Conservation (phyloP, 2,888 invertebrate genomes). For the Oasisia sp. region DNA sequence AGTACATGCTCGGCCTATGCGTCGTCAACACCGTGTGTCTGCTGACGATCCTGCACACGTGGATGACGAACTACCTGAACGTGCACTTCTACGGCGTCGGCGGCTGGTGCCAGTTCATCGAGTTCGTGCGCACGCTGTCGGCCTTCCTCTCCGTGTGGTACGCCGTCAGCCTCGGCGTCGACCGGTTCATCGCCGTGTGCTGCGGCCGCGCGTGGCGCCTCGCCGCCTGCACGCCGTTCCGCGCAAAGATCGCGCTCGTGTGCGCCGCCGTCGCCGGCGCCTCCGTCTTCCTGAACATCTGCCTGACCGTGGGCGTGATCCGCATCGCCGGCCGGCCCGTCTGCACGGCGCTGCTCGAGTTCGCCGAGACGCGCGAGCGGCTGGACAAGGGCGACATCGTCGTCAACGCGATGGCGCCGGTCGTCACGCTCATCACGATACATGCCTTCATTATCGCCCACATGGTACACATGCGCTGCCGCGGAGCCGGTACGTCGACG, state of each 20-base stretch:
- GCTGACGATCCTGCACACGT: neutral
- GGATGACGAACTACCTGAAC: neutral
- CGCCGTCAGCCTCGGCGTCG: neutral
- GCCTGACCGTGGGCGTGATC: neutral
- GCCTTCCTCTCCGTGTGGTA: neutral
- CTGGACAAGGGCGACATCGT: neutral
- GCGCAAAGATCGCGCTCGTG: neutral
- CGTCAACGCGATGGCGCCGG: neutral
- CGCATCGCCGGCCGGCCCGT: neutral
- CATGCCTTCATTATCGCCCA: neutral
- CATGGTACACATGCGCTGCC: neutral
- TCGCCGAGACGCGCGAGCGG: neutral
- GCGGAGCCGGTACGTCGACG: neutral
- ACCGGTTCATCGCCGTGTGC: neutral
- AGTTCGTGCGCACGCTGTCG: neutral
- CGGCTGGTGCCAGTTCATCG: neutral
- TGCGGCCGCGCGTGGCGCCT: neutral
- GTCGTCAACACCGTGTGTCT: neutral
- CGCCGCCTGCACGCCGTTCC: slow-evolving; percentile 5
- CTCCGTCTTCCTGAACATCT: neutral
- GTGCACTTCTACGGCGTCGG: neutral
- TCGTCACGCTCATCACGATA: neutral
- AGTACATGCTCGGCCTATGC: neutral
- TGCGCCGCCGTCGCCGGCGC: neutral
- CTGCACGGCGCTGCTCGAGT: neutral